Evolutionary conservation across 2,888 invertebrate genomes (phyloP).

Genomic region (Saturnia pavonia): DNA sequence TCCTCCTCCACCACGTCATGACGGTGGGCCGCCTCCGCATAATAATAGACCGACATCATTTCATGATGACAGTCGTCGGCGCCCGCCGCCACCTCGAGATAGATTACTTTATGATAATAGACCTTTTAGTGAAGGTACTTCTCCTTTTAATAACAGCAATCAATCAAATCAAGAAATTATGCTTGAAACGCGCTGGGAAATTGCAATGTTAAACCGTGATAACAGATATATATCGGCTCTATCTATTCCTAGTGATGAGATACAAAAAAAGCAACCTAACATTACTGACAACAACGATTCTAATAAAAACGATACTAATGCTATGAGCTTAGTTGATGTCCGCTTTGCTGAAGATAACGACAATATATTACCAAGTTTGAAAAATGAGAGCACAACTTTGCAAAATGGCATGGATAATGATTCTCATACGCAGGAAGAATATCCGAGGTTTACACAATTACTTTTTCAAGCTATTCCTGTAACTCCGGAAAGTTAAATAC

Average conservation of each 20-base stretch:
- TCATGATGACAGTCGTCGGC: neutral
- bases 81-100: slow-evolving; percentile 1
- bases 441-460: slow-evolving; percentile 4
- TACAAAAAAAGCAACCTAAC: neutral
- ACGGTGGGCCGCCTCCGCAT: slow-evolving; percentile 14
- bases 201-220: neutral
- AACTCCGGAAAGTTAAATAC: slow-evolving; percentile 36
- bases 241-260: neutral
- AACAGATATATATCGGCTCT: neutral
- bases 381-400: slow-evolving; percentile 10
- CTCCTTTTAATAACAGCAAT: neutral
- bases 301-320: neutral
- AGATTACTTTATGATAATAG: neutral
- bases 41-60: neutral
- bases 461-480: slow-evolving; percentile 44
- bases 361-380: slow-evolving; percentile 2
- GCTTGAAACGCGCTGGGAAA: neutral
- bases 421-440: neutral
- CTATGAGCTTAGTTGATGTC: slow-evolving; percentile 26
- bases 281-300: neutral
- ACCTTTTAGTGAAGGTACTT: neutral
- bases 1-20: slow-evolving; percentile 24
- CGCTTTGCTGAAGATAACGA: slow-evolving; percentile 27
- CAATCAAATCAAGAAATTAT: neutral
- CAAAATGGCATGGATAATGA: neutral